These are phyloP conservation scores for Bruchidius siliquastri DNA, from an alignment of 2,888 invertebrate species.

Conservation along the genomic window DNA sequence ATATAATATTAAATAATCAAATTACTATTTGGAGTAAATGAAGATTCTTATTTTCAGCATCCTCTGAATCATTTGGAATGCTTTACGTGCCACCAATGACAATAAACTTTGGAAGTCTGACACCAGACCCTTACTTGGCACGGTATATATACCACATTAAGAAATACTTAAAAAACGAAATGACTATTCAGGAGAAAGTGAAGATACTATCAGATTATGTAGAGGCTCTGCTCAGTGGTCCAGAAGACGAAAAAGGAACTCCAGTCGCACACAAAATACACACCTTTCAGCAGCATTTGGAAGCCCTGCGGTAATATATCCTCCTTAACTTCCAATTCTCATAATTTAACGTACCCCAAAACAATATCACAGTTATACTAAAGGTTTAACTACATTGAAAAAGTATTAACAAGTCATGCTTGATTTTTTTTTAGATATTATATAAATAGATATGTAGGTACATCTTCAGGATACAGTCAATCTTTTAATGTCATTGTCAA, in stretches of 20 bases:
- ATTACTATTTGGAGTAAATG: too few relatives aligned
- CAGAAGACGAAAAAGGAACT: slow-evolving; percentile 18
- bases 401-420: too few relatives aligned
- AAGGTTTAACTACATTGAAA: too few relatives aligned
- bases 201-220: slow-evolving; percentile 33
- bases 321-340: too few relatives aligned
- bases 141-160: slow-evolving; percentile 28
- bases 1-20: too few relatives aligned
- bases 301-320: slow-evolving; percentile 20
- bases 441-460: too few relatives aligned
- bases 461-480: too few relatives aligned
- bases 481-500: too few relatives aligned
- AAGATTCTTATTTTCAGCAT: neutral
- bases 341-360: too few relatives aligned
- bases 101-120: slow-evolving; percentile 19
- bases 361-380: too few relatives aligned
- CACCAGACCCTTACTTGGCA: slow-evolving; percentile 30
- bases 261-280: slow-evolving; percentile 30
- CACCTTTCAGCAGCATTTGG: slow-evolving; percentile 31
- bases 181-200: slow-evolving; percentile 25
- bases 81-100: neutral
- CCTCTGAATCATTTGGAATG: neutral
- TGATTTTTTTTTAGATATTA: too few relatives aligned
- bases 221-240: slow-evolving; percentile 33
- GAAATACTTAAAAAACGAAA: slow-evolving; percentile 19